Base-by-base conservation (phyloP, 2,888 invertebrate species). In the Archips xylosteana region DNA sequence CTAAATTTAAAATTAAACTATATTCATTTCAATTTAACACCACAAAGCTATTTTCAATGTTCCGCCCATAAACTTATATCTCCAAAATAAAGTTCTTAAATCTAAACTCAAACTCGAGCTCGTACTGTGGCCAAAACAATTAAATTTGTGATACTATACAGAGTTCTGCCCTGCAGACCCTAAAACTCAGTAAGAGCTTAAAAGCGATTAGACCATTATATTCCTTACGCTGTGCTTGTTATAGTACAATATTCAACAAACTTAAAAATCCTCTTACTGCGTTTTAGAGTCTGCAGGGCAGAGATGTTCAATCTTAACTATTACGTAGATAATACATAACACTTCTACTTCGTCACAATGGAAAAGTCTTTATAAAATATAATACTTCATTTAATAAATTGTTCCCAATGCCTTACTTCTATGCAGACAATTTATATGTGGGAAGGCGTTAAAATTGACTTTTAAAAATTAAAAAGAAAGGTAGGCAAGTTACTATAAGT, bases 361-460 rank as follows among this genome's bases (percentile, higher is more conserved):
- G 54, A 57, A 66, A 66, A 66, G 66, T 66, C 23, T 66, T 54
- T 54, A 66, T 54, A 66, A 66, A 66, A 66, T 66, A 70, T 63
- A 51, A 59, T 51, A 51, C 49, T 45, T 63, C 54, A 62, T 39
- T 54, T 63, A 36, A 61, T 54, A 70, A 63, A 70, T 60, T 70
- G 70, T 70, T 54, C 70, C 62, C 62, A 39, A 39, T 3, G 70
- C 42, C 57, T 70, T 70, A 70, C 34, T 34, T 59, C 9, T 57
- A 54, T 49, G 34, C 36, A 51, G 32, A 32, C n/a, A 47, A 63
- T 10, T 34, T 59, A 12, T 23, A 23, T 23, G 9, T 23, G 54
- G 54, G 54, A 54, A 54, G 23, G 54, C 23, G 23, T 9, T 23
- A 9, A n/a, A 51, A 51, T n/a, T 51, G 51, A 3, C 6, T 8